Percentiles rank a stretch among this genome's conserved stretches.
phyloP scores from a whole-genome alignment of 2,888 invertebrate species.

The Dromius quadrimaculatus region DNA sequence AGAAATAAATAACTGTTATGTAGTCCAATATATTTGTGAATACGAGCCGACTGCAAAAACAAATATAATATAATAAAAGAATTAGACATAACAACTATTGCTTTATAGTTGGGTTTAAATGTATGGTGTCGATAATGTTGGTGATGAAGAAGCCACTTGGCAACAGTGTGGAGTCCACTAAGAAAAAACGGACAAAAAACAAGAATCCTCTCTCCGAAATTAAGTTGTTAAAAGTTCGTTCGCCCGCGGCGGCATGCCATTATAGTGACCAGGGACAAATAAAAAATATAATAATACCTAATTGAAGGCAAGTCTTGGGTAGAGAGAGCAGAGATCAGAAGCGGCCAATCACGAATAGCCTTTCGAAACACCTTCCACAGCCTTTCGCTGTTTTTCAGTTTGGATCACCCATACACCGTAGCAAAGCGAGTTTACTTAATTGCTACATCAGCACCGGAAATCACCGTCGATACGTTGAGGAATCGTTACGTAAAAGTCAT shows the following conservation, averaged over 20 bases:
- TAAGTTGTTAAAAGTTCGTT: constrained; percentile 58
- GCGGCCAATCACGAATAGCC: constrained; percentile 47
- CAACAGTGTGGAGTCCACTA: constrained; percentile 47
- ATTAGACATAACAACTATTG: too few species aligned
- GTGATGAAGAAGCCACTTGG: constrained; percentile 30
- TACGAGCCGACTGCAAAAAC: constrained; percentile 2
- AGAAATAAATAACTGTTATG: background rate
- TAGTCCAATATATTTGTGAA: constrained; percentile 8
- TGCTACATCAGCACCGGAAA: constrained; percentile 34
- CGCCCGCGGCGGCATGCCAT: constrained; percentile 58
- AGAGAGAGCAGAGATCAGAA: constrained; percentile 40
- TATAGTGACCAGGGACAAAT: constrained; percentile 57
- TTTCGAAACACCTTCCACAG: constrained; percentile 50
- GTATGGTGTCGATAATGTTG: constrained; percentile 9
- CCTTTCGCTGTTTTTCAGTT: constrained; percentile 40
- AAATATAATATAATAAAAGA: too few species aligned
- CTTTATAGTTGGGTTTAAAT: too few species aligned
- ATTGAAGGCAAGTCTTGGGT: constrained; percentile 55
- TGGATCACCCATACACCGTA: constrained; percentile 46
- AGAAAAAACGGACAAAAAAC: constrained; percentile 55
- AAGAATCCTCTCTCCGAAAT: constrained; percentile 57
- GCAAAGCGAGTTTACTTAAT: constrained; percentile 47
- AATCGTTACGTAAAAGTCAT: background rate
- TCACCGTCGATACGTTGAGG: constrained; percentile 20
- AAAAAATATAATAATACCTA: constrained; percentile 60